These are phyloP conservation scores for Grus americana DNA, from an alignment of 2,113 vertebrate genomes.

Conservation along the genomic window DNA sequence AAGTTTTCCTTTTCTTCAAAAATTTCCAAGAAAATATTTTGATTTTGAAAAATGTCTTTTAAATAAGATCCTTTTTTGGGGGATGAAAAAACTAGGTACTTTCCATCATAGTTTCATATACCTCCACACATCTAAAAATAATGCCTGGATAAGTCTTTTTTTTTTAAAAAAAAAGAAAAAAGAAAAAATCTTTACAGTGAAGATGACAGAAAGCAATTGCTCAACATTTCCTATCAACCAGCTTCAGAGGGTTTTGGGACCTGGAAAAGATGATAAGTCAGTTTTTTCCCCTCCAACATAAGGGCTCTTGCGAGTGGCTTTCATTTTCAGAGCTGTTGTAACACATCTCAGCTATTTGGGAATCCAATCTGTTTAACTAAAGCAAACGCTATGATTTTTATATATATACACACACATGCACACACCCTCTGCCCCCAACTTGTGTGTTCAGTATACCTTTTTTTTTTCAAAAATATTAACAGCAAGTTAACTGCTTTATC, in stretches of 20 bases:
- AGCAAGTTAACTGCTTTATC: background rate
- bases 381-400: background rate
- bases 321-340: constrained; percentile 20
- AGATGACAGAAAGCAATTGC: background rate
- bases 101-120: background rate
- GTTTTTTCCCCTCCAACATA: background rate
- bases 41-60: background rate
- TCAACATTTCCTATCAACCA: background rate
- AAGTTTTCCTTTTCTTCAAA: background rate
- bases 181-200: background rate
- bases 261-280: background rate
- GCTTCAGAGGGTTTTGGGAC: background rate
- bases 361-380: constrained; percentile 19
- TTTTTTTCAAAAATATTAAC: background rate
- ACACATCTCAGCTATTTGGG: constrained; percentile 3
- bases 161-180: too few relatives aligned
- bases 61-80: background rate
- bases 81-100: background rate
- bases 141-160: background rate
- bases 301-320: background rate
- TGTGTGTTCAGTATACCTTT: background rate
- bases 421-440: background rate
- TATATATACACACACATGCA: background rate
- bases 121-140: background rate
- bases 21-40: background rate